A percentile compares a stretch with the other conserved stretches of the same genome.
Evolutionary conservation across 2,888 invertebrate species (phyloP).

Genomic region (Ectemnius cavifrons): DNA sequence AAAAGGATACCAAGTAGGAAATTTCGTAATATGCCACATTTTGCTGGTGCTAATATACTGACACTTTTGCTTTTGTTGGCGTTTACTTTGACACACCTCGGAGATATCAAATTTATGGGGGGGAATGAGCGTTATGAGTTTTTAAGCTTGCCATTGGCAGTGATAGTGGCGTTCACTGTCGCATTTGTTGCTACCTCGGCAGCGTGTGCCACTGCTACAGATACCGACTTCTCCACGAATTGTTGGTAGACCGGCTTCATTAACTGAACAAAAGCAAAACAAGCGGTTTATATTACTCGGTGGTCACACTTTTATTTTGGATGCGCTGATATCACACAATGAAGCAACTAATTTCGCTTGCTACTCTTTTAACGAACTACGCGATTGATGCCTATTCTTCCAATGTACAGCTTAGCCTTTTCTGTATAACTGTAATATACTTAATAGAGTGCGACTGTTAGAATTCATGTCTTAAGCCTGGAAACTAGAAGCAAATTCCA

Average conservation of each 20-base stretch:
- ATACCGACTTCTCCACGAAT: constrained; percentile 89
- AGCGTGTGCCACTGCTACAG: constrained; percentile 89
- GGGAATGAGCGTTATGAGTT: constrained; percentile 80
- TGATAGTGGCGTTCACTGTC: constrained; percentile 75
- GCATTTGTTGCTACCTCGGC: constrained; percentile 84
- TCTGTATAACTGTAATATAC: constrained; percentile 2
- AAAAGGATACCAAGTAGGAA: constrained; percentile 42
- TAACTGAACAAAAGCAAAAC: constrained; percentile 80
- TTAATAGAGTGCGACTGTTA: no score
- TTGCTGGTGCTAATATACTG: constrained; percentile 53
- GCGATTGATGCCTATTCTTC: no score
- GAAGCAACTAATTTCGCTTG: neutral
- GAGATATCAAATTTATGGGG: constrained; percentile 30
- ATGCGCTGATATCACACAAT: neutral
- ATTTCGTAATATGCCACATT: constrained; percentile 60
- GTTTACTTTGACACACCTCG: no score
- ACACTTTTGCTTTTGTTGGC: constrained; percentile 6
- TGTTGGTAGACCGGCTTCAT: constrained; percentile 91
- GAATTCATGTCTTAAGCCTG: no score
- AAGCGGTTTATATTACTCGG: constrained; percentile 24
- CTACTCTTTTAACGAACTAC: no score
- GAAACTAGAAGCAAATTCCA: constrained; percentile 47
- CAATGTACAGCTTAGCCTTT: neutral
- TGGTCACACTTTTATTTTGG: neutral
- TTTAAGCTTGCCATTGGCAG: constrained; percentile 82